Conservation (phyloP, 2,113 vertebrate species). For the Aphelocoma coerulescens region DNA sequence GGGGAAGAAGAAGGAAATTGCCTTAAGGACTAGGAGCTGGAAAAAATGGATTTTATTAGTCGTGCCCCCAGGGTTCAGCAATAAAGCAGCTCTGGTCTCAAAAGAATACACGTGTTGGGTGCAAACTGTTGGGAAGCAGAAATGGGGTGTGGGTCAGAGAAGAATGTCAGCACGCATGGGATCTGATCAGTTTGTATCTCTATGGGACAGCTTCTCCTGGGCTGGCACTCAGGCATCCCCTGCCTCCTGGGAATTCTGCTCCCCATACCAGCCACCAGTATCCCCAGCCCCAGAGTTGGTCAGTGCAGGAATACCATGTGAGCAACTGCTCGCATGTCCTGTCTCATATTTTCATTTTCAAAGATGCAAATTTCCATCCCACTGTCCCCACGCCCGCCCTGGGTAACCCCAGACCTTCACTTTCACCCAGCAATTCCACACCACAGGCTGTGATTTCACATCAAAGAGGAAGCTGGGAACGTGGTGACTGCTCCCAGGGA, state of each 20-base stretch:
- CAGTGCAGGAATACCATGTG: rapidly evolving
- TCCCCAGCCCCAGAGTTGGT: rapidly evolving
- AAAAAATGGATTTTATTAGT: neutral
- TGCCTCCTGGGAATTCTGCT: neutral
- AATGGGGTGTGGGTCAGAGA: neutral
- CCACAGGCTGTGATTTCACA: neutral
- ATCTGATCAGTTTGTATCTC: neutral
- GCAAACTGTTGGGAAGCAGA: neutral
- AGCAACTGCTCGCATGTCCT: rapidly evolving
- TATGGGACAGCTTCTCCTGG: neutral
- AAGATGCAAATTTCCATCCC: neutral
- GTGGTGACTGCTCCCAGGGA: neutral
- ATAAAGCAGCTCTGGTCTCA: neutral
- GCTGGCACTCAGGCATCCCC: neutral
- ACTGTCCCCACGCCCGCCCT: rapidly evolving
- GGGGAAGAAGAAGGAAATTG: neutral
- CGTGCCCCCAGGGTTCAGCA: neutral
- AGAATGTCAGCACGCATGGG: neutral
- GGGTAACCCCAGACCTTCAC: neutral
- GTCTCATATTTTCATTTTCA: neutral
- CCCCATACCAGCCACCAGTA: neutral
- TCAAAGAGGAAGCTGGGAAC: neutral
- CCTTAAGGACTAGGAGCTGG: neutral
- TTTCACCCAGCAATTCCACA: neutral
- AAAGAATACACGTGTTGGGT: neutral